Conservation (phyloP, 2,113 vertebrate genomes). For the Patagioenas fasciata region DNA sequence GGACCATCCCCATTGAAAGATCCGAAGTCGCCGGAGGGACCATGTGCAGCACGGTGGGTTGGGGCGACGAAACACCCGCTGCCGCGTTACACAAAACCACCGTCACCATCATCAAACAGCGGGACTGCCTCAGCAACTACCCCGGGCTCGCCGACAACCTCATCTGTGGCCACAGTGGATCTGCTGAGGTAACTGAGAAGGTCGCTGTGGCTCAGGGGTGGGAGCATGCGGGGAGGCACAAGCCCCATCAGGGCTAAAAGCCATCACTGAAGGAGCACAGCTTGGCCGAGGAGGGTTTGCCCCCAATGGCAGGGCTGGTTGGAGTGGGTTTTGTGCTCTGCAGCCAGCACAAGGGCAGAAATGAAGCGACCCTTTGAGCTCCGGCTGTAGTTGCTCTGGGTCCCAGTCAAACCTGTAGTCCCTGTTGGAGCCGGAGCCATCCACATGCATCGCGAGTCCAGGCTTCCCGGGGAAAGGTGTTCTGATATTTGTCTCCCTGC, state of each 20-base stretch:
- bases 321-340: background rate
- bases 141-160: background rate
- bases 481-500: background rate
- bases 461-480: background rate
- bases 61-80: background rate
- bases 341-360: background rate
- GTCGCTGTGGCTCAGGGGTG: background rate
- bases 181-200: background rate
- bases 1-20: background rate
- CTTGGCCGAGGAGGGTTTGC: too few species aligned
- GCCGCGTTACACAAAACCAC: background rate
- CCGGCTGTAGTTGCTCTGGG: background rate
- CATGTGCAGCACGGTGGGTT: background rate
- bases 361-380: background rate
- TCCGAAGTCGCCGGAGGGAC: accelerated
- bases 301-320: accelerated
- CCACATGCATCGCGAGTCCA: accelerated
- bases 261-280: background rate
- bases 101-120: background rate
- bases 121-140: background rate
- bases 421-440: background rate
- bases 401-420: background rate
- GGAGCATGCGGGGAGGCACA: background rate
- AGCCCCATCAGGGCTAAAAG: background rate
- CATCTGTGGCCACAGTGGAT: background rate